Evolutionary conservation across 2,797 vertebrate species (phyloP), one percentile per base, ranked within the genome.

Genomic region (Sciurus vulgaris): DNA sequence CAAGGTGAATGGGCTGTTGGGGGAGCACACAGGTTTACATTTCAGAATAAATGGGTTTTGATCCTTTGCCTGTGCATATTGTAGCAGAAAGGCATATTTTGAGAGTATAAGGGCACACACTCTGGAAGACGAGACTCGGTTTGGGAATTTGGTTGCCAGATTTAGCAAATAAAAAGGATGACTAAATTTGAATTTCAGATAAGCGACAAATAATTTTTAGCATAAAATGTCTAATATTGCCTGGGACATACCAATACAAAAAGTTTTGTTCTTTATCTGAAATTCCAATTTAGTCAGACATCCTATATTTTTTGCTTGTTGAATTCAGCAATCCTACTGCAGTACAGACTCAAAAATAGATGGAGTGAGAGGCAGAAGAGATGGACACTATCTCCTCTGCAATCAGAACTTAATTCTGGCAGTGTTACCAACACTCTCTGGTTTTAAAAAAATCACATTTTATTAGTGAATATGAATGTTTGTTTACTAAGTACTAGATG

Each of bases 121-220:
- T 84, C 69, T 72, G 86, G 61, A 74, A 93, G 15, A 30, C 22
- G 41, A 74, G 61, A 73, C 35, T 69, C 51, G 70, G 65, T 20
- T 30, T 30, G 61, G 28, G 17, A 49, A 17, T 76, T 81, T 51
- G 41, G 3, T 61, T 86, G 26, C 3, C 8, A 85, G 13, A 72
- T 63, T 61, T 47, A 76, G 35, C n/a, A 81, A 94, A 69, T 47
- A 83, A 93, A 95, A 73, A 59, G 4, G 28, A 41, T 35, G 67
- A 22, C 41, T 83, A 89, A 85, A 90, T 86, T 69, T 94, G 51
- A 79, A 86, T 78, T 96, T 91, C 51, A 54, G 51, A 61, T 35
- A 93, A 92, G 82, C 7, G 76, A 72, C 11, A 51, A 88, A 63
- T 38, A 86, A 47, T 26, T 86, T 90, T 86, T 49, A 79, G 20